These are phyloP conservation scores for Oscheius sp. DNA, from an alignment of 2,888 invertebrate genomes.

Conservation along the genomic window DNA sequence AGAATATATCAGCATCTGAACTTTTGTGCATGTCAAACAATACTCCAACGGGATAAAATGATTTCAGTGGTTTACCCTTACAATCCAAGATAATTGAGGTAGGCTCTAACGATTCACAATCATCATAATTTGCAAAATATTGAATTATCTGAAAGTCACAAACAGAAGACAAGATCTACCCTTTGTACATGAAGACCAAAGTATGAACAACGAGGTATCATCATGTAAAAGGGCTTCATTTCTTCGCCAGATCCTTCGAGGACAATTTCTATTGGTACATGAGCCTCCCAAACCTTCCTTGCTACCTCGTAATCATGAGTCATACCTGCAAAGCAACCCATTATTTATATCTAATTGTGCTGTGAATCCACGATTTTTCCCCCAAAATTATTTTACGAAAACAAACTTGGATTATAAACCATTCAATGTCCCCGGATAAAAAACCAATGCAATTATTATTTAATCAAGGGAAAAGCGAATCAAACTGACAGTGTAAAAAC, in stretches of 20 bases:
- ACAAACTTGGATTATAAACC: too few species aligned
- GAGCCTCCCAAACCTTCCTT: conserved; percentile 93
- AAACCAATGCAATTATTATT: too few species aligned
- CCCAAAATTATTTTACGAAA: too few species aligned
- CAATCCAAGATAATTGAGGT: conserved; percentile 61
- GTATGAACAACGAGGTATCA: conserved; percentile 65
- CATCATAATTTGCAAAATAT: conserved; percentile 18
- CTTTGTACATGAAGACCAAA: conserved; percentile 58
- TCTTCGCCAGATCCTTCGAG: conserved; percentile 87
- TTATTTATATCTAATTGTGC: too few species aligned
- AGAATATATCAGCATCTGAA: conserved; percentile 86
- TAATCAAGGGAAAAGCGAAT: too few species aligned
- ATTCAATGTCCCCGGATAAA: too few species aligned
- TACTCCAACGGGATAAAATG: conserved; percentile 81
- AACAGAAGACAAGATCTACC: neutral
- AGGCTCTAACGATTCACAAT: conserved; percentile 21
- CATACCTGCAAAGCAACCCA: conserved; percentile 7
- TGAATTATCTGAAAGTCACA: neutral
- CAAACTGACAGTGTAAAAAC: too few species aligned
- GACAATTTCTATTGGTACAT: conserved; percentile 90
- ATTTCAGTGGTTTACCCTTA: conserved; percentile 56
- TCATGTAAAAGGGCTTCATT: conserved; percentile 55
- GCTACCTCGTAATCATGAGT: conserved; percentile 85
- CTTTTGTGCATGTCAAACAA: conserved; percentile 84
- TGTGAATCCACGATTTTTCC: too few species aligned